These are phyloP conservation scores for Sus cebifrons DNA, from an alignment of 2,797 vertebrate species.

Conservation along the genomic window DNA sequence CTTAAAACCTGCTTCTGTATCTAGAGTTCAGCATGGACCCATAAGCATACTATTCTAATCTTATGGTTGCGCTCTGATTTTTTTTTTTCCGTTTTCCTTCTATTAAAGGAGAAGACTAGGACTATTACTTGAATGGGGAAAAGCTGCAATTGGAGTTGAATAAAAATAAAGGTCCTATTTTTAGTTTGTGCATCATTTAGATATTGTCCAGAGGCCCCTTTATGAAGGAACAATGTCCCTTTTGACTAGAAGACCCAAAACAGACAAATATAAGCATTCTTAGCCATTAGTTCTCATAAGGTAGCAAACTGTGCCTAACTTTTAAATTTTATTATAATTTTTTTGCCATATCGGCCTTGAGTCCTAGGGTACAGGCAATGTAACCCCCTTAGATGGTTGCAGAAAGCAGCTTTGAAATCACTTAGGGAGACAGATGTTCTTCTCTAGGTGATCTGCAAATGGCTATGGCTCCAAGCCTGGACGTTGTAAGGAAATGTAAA, in stretches of 20 bases:
- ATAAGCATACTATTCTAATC: neutral
- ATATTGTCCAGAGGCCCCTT: neutral
- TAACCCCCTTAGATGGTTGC: neutral
- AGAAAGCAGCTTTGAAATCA: slow-evolving; percentile 38
- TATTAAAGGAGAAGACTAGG: slow-evolving; percentile 58
- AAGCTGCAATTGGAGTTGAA: neutral
- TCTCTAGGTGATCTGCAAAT: neutral
- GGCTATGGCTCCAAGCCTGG: neutral
- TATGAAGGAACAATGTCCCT: neutral
- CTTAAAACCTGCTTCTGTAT: neutral
- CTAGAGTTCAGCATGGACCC: neutral
- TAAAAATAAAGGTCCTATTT: neutral
- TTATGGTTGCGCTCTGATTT: slow-evolving; percentile 94
- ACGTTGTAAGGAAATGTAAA: neutral
- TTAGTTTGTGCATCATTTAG: neutral
- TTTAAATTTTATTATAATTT: neutral
- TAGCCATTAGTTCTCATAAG: neutral
- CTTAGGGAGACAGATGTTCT: neutral
- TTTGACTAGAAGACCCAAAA: neutral
- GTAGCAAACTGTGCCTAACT: neutral
- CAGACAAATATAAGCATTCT: neutral
- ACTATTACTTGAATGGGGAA: slow-evolving; percentile 1
- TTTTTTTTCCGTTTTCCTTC: slow-evolving; percentile 93
- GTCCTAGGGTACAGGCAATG: neutral
- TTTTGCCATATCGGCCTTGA: slow-evolving; percentile 1